Conservation (phyloP, 2,888 invertebrate genomes). For the Habroteleia sp. region DNA sequence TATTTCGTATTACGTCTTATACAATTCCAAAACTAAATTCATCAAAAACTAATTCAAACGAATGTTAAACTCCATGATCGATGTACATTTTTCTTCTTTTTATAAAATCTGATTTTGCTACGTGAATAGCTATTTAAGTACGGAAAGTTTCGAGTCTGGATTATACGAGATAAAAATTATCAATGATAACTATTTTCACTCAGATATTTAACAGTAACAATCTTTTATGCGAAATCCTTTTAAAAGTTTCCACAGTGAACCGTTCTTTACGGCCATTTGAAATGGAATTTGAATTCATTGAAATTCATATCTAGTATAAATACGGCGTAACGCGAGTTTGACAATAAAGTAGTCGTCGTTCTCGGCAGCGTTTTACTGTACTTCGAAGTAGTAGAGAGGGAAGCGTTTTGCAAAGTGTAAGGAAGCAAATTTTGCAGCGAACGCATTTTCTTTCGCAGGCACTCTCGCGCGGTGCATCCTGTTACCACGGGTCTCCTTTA, state of each 20-base stretch:
- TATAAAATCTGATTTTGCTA: too few relatives aligned
- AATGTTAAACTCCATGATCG: too few relatives aligned
- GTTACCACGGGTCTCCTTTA: slow-evolving; percentile 68
- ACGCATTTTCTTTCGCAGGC: slow-evolving; percentile 40
- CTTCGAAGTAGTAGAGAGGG: slow-evolving; percentile 17
- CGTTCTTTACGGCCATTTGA: slow-evolving; percentile 21
- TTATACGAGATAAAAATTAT: too few relatives aligned
- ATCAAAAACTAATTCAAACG: too few relatives aligned
- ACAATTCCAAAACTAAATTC: too few relatives aligned
- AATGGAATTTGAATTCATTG: slow-evolving; percentile 48
- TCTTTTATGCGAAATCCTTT: slow-evolving; percentile 9
- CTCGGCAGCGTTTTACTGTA: slow-evolving; percentile 24
- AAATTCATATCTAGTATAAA: slow-evolving; percentile 48
- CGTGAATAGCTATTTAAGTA: too few relatives aligned
- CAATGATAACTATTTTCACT: too few relatives aligned
- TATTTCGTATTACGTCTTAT: too few relatives aligned
- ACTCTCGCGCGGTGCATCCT: slow-evolving; percentile 32
- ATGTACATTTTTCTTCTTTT: too few relatives aligned
- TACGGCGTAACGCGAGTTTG: slow-evolving; percentile 29
- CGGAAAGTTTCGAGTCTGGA: too few relatives aligned
- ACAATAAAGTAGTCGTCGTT: slow-evolving; percentile 35
- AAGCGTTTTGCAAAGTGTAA: slow-evolving; percentile 28
- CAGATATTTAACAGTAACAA: slow-evolving; percentile 9
- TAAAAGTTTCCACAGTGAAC: slow-evolving; percentile 24
- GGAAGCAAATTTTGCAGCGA: slow-evolving; percentile 31